Base-by-base conservation (phyloP, 2,888 invertebrate species). In the Mythimna ferrago region DNA sequence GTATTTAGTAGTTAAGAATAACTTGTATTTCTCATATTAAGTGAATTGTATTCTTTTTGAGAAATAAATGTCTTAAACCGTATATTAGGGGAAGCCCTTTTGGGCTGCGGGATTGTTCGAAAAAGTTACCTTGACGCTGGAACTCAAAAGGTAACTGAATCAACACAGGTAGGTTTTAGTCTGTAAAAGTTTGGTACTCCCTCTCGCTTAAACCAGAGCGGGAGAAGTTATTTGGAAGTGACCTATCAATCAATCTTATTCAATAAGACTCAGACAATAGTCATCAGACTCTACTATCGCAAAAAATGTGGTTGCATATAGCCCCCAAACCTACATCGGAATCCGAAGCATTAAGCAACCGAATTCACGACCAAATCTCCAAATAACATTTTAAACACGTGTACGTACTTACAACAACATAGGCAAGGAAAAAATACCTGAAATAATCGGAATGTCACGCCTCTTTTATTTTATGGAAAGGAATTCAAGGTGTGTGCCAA, bases 381-480 rank as follows among this genome's bases (percentile, higher is more conserved):
- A 73, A 62, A 14, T 7, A 38, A 44, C 64, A 19, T 41, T 53
- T 57, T 41, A 56, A 66, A 57, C 6, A 44, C 21, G 21, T 35
- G 48, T 48, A 38, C 38, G 2, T 14, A 44, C n/a, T n/a, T 19
- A 66, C 51, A 2, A 16, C 21, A 21, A 66, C 61, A 74, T 80
- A 74, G 26, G 53, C 54, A 51, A 63, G 48, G 38, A 78, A 74
- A 65, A 71, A 77, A 70, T 66, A 58, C 56, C 67, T 71, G 65
- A 71, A 82, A 82, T 71, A 68, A 54, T 75, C 58, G 51, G 57
- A 71, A 67, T 82, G 81, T 79, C 83, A 71, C 70, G 64, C 73
- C 71, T 71, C 80, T 79, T 75, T 81, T 75, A 75, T 71, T 75
- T 82, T 79, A 81, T 81, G 80, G 83, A 56, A 81, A 82, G 81